Conservation (phyloP, 2,888 invertebrate genomes). For the Spialia ferax region DNA sequence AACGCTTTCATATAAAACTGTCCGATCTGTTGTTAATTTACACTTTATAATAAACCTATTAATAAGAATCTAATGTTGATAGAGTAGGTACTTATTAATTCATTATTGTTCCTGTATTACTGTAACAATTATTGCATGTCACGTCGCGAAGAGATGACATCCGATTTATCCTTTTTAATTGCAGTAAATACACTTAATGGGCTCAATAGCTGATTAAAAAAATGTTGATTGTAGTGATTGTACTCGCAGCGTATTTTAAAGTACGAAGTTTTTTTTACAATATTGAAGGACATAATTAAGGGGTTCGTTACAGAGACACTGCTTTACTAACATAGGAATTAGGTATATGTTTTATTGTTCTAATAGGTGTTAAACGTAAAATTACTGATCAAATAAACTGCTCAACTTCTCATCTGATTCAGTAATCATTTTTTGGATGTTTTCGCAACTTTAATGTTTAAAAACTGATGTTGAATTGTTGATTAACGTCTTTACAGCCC, state of each 20-base stretch:
- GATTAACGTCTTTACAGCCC: no score
- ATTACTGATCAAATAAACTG: no score
- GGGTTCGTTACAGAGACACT: no score
- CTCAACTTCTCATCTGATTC: no score
- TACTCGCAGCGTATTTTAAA: not conserved
- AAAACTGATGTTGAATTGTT: no score
- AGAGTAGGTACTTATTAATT: constrained; percentile 11
- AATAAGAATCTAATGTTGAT: not conserved
- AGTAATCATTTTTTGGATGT: no score
- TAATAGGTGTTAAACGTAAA: no score
- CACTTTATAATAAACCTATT: constrained; percentile 5
- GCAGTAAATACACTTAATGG: constrained; percentile 9
- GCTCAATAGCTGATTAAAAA: constrained; percentile 12
- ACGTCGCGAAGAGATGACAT: constrained; percentile 11
- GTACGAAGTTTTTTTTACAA: not conserved
- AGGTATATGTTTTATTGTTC: no score
- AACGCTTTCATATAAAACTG: not conserved
- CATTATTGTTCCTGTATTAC: constrained; percentile 20
- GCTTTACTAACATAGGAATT: no score
- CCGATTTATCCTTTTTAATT: constrained; percentile 16
- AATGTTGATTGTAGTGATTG: not conserved
- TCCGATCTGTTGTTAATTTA: not conserved
- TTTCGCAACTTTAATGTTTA: no score
- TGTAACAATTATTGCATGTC: constrained; percentile 13
- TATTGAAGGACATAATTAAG: no score